Evolutionary conservation across 2,888 invertebrate species (phyloP), one percentile per base, ranked within the genome.

Genomic region (Cerastis leucographa): DNA sequence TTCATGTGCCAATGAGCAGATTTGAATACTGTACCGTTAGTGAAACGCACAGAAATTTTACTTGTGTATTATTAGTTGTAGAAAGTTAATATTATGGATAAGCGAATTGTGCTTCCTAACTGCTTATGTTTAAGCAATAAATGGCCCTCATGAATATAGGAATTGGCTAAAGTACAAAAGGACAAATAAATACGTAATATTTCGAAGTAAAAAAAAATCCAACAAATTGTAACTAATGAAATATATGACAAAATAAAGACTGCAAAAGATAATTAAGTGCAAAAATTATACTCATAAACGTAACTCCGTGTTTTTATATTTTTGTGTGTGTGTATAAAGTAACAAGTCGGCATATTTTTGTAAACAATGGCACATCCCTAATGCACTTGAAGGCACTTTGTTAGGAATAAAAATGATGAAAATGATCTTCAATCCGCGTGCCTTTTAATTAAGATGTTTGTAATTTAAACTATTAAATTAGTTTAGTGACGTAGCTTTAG

Each of bases 101-200:
- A 93, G 92, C 91, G 91, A 94, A 94, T 93, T 92, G 96, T 95
- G 96, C 96, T 96, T 96, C 96, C 96, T 92, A 91, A 90, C 92
- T 93, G 87, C 84, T 86, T 85, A 84, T 64, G 17, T 80, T 56
- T 79, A 80, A 84, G 82, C 82, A 74, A 72, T 68, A 65, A 81
- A 87, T 51, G 73, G 64, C 81, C 78, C 78, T 49, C 51, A 74
- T 67, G 62, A 65, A 56, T 71, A 35, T 59, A 69, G 66, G 67
- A 78, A 88, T 88, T 88, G 89, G 80, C 73, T 74, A 49, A 87
- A 87, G 87, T 87, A 87, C 81, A 87, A 86, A 80, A 76, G 2
- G 17, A 49, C 59, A 69, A 78, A 49, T 62, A 69, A 77, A 56
- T 67, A 67, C 67, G 72, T 81, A 81, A 72, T 54, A 71, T 82